A percentile compares a stretch with the other conserved stretches of the same genome.
phyloP scores from a whole-genome alignment of 2,113 vertebrate species.

The Mesitornis unicolor region DNA sequence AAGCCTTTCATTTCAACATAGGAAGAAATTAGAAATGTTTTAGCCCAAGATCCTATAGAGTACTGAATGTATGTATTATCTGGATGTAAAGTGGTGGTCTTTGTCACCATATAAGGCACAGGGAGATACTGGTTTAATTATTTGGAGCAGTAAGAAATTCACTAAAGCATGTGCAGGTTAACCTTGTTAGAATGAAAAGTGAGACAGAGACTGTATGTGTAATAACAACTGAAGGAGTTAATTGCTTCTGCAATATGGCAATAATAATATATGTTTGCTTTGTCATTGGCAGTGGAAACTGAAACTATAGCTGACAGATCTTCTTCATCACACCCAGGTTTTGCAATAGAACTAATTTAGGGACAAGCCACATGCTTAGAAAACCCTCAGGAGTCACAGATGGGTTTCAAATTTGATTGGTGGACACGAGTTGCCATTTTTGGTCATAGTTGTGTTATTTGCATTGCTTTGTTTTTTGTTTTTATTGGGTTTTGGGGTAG shows the following conservation, averaged over 20 bases:
- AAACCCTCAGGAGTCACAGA: not conserved
- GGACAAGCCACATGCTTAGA: not conserved
- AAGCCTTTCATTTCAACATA: not conserved
- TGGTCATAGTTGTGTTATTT: not conserved
- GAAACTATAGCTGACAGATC: not conserved
- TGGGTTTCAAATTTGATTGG: not conserved
- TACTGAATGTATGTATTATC: not conserved
- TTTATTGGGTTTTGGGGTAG: too few species aligned
- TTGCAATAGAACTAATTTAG: not conserved
- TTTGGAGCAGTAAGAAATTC: not conserved
- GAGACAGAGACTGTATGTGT: not conserved
- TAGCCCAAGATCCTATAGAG: not conserved
- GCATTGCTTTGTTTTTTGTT: not conserved
- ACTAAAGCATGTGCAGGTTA: not conserved
- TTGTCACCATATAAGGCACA: not conserved
- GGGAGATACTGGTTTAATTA: not conserved
- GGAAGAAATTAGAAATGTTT: not conserved
- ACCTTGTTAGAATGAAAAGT: not conserved
- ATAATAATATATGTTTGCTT: not conserved
- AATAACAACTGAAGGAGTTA: not conserved
- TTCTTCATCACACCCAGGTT: not conserved
- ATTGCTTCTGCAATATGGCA: not conserved
- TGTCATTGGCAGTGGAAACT: not conserved
- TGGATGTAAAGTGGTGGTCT: not conserved
- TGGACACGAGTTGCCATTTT: not conserved